These are phyloP conservation scores for Chiloscyllium punctatum DNA, from an alignment of 2,797 vertebrate genomes.

Conservation along the genomic window DNA sequence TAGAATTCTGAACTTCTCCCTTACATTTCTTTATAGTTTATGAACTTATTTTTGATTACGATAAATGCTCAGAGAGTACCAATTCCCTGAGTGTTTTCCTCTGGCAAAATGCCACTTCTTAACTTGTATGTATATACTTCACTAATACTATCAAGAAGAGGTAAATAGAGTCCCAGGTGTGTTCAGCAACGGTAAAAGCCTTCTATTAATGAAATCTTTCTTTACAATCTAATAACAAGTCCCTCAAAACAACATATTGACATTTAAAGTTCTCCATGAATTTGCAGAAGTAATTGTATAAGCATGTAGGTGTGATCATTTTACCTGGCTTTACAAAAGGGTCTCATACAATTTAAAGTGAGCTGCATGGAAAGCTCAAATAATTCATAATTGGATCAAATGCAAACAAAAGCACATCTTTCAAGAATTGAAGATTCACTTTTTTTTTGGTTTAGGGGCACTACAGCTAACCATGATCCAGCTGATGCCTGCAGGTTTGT, in stretches of 20 bases:
- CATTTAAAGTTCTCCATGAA: not conserved
- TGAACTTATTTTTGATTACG: not conserved
- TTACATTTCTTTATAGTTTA: not conserved
- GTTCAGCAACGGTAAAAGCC: not conserved
- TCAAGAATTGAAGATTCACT: not conserved
- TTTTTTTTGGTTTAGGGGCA: not conserved
- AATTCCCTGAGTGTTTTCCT: not conserved
- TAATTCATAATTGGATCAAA: not conserved
- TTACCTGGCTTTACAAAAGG: not conserved
- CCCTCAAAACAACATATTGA: not conserved
- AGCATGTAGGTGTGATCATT: not conserved
- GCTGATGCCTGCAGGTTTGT: not conserved
- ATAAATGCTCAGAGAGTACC: not conserved
- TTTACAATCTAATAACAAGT: not conserved
- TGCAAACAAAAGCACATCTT: constrained; percentile 2
- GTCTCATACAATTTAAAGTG: not conserved
- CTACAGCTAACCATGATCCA: not conserved
- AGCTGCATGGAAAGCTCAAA: not conserved
- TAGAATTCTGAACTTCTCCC: not conserved
- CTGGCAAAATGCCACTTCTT: not conserved
- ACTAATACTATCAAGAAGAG: not conserved
- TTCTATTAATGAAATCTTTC: not conserved
- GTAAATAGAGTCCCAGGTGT: not conserved
- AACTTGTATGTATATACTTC: not conserved
- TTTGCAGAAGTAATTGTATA: not conserved